Evolutionary conservation across 2,888 invertebrate species (phyloP), one percentile per base, ranked within the genome.

Genomic region (Myopa tessellatipennis): DNA sequence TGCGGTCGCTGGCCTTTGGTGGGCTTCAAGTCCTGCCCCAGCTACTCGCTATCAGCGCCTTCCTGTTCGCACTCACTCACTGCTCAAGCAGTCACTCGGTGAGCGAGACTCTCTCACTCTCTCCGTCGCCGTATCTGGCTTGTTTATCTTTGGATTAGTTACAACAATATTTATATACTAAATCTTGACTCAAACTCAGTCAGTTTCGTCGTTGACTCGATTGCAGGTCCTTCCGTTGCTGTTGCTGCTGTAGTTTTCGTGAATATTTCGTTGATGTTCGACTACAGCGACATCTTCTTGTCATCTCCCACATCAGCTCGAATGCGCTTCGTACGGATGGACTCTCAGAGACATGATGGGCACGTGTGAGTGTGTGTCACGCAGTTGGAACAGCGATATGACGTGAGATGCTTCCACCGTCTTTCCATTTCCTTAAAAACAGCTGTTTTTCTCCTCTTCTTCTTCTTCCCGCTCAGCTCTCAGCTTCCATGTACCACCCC

Each of bases 101-200:
- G 16, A 14, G 58, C 58, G 5, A 58, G 26, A 50, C 34, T 52
- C 34, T 52, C 74, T 36, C 36, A 52, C n/a, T 38, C 34, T n/a
- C 67, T 38, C 38, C 14, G 50, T n/a, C 38, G n/a, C 2, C 36
- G 14, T 58, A 6, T 58, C n/a, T n/a, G 58, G 12, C n/a, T 14
- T 60, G 60, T 45, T 70, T 55, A 85, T 85, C 85, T 85, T 86
- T 85, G 83, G 84, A 86, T 85, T 84, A 85, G 83, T 18, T 83
- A 84, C 84, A 85, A 86, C 85, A 86, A 85, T 86, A 86, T 86
- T 86, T 83, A 81, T 83, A 81, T 83, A 82, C 38, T 18, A 69
- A 68, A 75, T 75, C 75, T 45, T 26, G 36, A 38, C 58, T 40
- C 55, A 40, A 55, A 40, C 50, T 58, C 40, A 26, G 50, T 45